Percentiles rank a stretch among this genome's conserved stretches.
Evolutionary conservation across 2,113 vertebrate species (phyloP).

Genomic region (Otocyon megalotis): DNA sequence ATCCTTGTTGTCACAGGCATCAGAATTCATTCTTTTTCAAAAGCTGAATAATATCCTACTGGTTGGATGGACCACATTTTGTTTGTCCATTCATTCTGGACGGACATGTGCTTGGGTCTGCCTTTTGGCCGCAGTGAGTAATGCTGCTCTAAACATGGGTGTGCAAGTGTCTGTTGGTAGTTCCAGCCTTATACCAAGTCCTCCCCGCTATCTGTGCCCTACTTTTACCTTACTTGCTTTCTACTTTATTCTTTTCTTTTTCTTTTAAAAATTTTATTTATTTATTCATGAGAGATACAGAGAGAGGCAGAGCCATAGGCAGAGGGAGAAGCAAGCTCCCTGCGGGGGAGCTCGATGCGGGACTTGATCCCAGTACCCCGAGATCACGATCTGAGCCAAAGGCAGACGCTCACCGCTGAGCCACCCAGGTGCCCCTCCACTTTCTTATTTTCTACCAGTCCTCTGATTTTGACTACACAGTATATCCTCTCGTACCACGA

Average conservation of each 20-base stretch:
- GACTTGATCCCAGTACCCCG: no score
- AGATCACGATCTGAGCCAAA: no score
- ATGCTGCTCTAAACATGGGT: background rate
- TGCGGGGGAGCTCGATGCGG: no score
- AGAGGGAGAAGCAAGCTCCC: no score
- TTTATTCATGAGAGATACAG: no score
- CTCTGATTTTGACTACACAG: background rate
- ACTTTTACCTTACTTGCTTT: background rate
- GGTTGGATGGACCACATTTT: background rate
- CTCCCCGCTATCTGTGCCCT: background rate
- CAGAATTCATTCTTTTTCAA: background rate
- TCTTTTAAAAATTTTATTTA: no score
- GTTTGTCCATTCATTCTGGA: no score
- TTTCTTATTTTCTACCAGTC: background rate
- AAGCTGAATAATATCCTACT: background rate
- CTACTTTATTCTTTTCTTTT: background rate
- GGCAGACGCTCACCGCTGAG: no score
- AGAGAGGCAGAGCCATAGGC: no score
- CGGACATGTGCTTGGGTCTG: background rate
- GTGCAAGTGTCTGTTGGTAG: accelerated
- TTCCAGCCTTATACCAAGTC: background rate
- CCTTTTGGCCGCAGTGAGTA: background rate
- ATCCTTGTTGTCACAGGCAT: background rate
- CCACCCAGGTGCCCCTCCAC: no score
- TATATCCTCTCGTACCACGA: no score